Evolutionary conservation across 2,113 vertebrate genomes (phyloP), one percentile per base, ranked within the genome.

Genomic region (Anthoscopus minutus): DNA sequence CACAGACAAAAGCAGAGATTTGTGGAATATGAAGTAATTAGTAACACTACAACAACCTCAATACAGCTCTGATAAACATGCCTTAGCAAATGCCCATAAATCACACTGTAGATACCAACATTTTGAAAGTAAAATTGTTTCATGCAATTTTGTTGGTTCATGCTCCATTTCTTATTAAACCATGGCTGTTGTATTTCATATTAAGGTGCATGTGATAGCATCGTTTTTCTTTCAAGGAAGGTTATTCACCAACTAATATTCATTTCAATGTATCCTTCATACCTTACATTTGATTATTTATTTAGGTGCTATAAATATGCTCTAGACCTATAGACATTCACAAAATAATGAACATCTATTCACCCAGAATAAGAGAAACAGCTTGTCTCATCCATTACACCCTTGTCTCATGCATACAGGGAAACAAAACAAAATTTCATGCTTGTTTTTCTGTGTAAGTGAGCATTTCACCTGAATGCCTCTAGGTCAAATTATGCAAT

Each of bases 101-200:
- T 97, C 95, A 97, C 48, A 23, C 60, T 81, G 65, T 21, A 92
- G 73, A 89, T 61, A 97, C 57, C 81, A 95, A 72, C 51, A 94
- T 97, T 96, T 95, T 96, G 96, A 97, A 97, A 94, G 95, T 81
- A 92, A 86, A 94, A 50, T 74, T 83, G 40, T 81, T 96, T 95
- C 31, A 66, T 53, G 76, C 33, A 27, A 81, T 93, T 96, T 78
- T 97, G 62, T 91, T 96, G 84, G 91, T 90, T 96, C 88, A 88
- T 50, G 16, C 53, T 96, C 80, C 53, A 81, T 38, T 81, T 97
- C 77, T 96, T 74, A 57, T 33, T 79, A 71, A 90, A 89, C 31
- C 0, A 8, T 9, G 14, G n/a, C 24, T 85, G 35, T 25, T 67
- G 7, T 40, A 62, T 25, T 69, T 89, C 62, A 57, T 74, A 35